These are phyloP conservation scores for Liodrosophila aerea DNA, from an alignment of 2,888 invertebrate genomes.

Conservation along the genomic window DNA sequence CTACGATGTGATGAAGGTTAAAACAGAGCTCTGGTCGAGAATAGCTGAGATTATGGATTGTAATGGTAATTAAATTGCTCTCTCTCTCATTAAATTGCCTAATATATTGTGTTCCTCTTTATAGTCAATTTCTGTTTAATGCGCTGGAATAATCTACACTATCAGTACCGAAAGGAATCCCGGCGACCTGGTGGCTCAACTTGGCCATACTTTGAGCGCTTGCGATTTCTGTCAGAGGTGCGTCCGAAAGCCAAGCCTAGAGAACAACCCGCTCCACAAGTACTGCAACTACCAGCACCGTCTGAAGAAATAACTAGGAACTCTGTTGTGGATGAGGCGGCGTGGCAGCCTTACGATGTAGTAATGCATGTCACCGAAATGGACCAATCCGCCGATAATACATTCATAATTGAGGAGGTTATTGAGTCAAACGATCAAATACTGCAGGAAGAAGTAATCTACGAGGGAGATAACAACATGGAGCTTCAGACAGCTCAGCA, in stretches of 20 bases:
- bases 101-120: neutral
- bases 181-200: slow-evolving; percentile 64
- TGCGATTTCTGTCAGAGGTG: slow-evolving; percentile 57
- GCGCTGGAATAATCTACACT: slow-evolving; percentile 77
- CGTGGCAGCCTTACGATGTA: slow-evolving; percentile 38
- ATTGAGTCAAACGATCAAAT: slow-evolving; percentile 51
- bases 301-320: neutral
- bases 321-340: slow-evolving; percentile 9
- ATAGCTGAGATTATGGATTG: slow-evolving; percentile 67
- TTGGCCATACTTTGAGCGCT: slow-evolving; percentile 74
- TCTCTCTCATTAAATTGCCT: neutral
- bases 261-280: neutral
- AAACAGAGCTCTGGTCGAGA: slow-evolving; percentile 68
- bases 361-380: slow-evolving; percentile 33
- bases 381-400: slow-evolving; percentile 32
- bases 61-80: slow-evolving; percentile 44
- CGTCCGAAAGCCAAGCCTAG: slow-evolving; percentile 19
- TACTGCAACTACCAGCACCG: neutral
- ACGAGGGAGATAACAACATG: slow-evolving; percentile 42
- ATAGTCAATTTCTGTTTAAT: slow-evolving; percentile 75
- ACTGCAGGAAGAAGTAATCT: slow-evolving; percentile 62
- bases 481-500: slow-evolving; percentile 3
- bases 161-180: slow-evolving; percentile 75
- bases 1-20: slow-evolving; percentile 74
- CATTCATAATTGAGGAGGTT: slow-evolving; percentile 61